Evolutionary conservation across 2,888 invertebrate species (phyloP).

Genomic region (Hyppa rectilinea): DNA sequence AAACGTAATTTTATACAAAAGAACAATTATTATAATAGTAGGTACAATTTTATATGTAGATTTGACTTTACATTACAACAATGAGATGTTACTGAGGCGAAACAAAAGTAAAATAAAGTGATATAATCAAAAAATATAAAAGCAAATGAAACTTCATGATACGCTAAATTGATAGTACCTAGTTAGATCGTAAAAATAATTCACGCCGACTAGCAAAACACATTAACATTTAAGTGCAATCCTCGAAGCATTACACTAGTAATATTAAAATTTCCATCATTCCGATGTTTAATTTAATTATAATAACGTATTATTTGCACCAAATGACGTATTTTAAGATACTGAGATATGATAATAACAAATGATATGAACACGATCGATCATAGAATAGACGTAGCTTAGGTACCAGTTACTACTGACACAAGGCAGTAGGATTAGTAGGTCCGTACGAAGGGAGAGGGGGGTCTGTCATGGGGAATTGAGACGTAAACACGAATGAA

Average conservation of each 20-base stretch:
- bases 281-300: constrained; percentile 32
- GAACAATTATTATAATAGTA: constrained; percentile 63
- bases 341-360: constrained; percentile 64
- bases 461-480: constrained; percentile 84
- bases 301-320: constrained; percentile 51
- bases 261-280: constrained; percentile 23
- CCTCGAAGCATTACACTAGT: constrained; percentile 59
- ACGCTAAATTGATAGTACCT: constrained; percentile 56
- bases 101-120: constrained; percentile 61
- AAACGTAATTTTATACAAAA: constrained; percentile 76
- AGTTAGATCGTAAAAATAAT: constrained; percentile 60
- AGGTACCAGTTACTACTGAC: constrained; percentile 35
- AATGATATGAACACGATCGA: constrained; percentile 72
- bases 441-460: constrained; percentile 65
- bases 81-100: constrained; percentile 73
- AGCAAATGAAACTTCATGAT: constrained; percentile 62
- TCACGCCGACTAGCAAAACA: constrained; percentile 77
- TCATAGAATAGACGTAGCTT: constrained; percentile 56
- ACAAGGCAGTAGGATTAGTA: constrained; percentile 55
- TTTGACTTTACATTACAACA: constrained; percentile 69
- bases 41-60: constrained; percentile 68
- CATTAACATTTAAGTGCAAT: constrained; percentile 63
- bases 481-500: constrained; percentile 77
- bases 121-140: constrained; percentile 60
- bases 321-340: constrained; percentile 47